phyloP scores from a whole-genome alignment of 2,888 invertebrate species.

The Schizaphis graminum region DNA sequence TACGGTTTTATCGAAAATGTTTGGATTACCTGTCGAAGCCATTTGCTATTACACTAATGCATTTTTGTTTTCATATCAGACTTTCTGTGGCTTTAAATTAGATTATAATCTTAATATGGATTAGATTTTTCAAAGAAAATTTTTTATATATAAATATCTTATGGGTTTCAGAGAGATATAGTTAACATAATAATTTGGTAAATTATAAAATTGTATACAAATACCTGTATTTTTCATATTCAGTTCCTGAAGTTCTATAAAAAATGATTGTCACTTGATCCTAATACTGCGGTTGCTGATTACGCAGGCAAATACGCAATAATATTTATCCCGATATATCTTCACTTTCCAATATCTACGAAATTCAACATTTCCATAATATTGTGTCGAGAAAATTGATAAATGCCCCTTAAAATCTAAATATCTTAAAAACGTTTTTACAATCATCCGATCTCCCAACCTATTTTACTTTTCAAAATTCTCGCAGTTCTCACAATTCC shows the following conservation, averaged over 20 bases:
- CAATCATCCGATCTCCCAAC: background rate
- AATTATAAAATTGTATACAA: background rate
- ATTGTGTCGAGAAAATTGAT: background rate
- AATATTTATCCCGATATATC: background rate
- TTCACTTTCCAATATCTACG: background rate
- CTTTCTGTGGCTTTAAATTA: background rate
- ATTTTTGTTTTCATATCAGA: background rate
- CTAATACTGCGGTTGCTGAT: background rate
- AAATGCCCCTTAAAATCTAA: background rate
- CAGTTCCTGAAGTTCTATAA: background rate
- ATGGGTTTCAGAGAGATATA: background rate
- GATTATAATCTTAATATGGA: background rate
- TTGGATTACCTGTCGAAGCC: background rate
- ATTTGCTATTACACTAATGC: background rate
- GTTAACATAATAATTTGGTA: background rate
- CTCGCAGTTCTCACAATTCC: background rate
- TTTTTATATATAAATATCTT: background rate
- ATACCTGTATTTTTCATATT: background rate
- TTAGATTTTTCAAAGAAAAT: background rate
- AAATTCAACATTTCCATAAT: background rate
- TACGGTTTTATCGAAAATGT: background rate
- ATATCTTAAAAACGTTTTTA: background rate
- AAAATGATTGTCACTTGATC: background rate
- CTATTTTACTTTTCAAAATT: background rate
- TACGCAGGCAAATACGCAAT: background rate